phyloP scores from a whole-genome alignment of 2,888 invertebrate genomes.

The Leptinotarsa peninsularis region DNA sequence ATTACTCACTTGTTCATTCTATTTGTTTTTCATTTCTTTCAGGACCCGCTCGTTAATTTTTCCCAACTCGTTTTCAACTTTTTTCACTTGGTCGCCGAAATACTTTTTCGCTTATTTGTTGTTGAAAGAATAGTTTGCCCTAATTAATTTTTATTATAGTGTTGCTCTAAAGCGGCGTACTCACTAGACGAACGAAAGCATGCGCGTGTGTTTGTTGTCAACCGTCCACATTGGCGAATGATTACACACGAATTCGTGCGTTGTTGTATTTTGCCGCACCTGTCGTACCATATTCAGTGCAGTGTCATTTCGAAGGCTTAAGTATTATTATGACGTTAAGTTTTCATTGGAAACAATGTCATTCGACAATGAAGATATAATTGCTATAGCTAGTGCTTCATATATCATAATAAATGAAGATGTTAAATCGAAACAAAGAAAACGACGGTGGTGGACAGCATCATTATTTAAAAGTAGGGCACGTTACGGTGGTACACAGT shows the following conservation, averaged over 20 bases:
- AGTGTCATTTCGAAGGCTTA: slow-evolving; percentile 8
- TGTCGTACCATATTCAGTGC: slow-evolving; percentile 8
- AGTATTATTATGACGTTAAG: neutral
- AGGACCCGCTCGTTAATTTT: no score
- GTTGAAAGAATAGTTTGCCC: no score
- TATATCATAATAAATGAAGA: slow-evolving; percentile 15
- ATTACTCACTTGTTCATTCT: no score
- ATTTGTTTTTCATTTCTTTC: no score
- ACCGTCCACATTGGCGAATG: neutral
- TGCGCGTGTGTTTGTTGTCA: no score
- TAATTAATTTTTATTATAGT: no score
- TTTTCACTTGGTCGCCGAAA: no score
- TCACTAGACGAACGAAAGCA: no score
- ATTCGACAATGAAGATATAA: slow-evolving; percentile 14
- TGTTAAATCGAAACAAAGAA: slow-evolving; percentile 6
- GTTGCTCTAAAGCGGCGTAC: no score
- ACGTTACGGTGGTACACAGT: neutral
- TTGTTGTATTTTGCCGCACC: slow-evolving; percentile 5
- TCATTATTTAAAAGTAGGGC: neutral
- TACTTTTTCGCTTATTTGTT: no score
- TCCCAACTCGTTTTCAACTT: no score
- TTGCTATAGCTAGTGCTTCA: slow-evolving; percentile 3
- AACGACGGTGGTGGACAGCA: slow-evolving; percentile 13
- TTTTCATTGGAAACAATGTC: neutral
- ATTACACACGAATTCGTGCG: slow-evolving; percentile 6